These are phyloP conservation scores for Drosophila lini DNA, from an alignment of 1,140 invertebrate genomes.

Conservation along the genomic window DNA sequence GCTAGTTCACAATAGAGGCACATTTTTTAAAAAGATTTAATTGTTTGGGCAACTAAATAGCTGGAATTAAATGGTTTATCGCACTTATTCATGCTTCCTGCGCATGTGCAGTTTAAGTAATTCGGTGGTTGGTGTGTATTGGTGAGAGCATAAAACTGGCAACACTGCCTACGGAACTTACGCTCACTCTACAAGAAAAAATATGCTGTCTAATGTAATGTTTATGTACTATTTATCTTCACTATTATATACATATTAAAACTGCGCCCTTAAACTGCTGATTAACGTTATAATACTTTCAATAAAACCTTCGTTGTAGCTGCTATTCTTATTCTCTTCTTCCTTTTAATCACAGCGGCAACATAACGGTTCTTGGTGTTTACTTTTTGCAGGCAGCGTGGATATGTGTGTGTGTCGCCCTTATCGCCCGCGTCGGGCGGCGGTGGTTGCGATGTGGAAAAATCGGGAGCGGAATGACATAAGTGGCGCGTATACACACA, in stretches of 20 bases:
- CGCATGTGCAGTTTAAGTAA: constrained; percentile 61
- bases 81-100: constrained; percentile 49
- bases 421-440: constrained; percentile 5
- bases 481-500: constrained; percentile 32
- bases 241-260: not conserved
- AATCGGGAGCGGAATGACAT: constrained; percentile 49
- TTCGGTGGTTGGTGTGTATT: constrained; percentile 38
- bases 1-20: not conserved
- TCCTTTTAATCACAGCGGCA: not conserved
- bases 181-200: not conserved
- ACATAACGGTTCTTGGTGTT: constrained; percentile 12
- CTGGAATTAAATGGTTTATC: constrained; percentile 34
- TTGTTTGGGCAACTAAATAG: constrained; percentile 8
- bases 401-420: not conserved
- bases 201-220: not conserved
- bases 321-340: not conserved
- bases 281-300: not conserved
- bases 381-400: constrained; percentile 24
- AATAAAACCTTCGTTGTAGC: not conserved
- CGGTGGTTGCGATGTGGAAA: constrained; percentile 61
- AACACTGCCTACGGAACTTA: constrained; percentile 19
- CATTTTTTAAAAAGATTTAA: constrained; percentile 6
- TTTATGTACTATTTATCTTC: not conserved
- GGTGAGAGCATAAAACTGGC: constrained; percentile 44
- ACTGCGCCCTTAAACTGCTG: not conserved